These are phyloP conservation scores for Araneus ventricosus DNA, from an alignment of 1,140 invertebrate genomes.

Conservation along the genomic window DNA sequence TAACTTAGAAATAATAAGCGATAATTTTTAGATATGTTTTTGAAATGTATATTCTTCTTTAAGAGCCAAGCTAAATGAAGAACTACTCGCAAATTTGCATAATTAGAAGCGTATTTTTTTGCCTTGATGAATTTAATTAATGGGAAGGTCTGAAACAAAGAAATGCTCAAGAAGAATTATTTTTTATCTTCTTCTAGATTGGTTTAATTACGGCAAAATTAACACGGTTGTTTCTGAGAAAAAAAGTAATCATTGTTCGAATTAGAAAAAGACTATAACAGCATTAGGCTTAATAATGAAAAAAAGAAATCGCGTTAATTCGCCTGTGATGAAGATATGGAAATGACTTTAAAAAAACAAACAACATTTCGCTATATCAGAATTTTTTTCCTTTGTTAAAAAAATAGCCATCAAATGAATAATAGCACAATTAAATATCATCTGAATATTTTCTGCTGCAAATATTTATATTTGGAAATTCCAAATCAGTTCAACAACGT, in stretches of 20 bases:
- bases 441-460: no score
- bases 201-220: constrained; percentile 63
- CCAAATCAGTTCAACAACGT: no score
- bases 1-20: constrained; percentile 41
- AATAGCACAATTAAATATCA: no score
- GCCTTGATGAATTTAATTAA: constrained; percentile 61
- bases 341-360: not conserved
- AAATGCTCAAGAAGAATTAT: not conserved
- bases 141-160: constrained; percentile 33
- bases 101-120: constrained; percentile 60
- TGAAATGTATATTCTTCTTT: constrained; percentile 31
- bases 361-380: not conserved
- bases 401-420: no score
- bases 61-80: not conserved
- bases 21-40: constrained; percentile 49
- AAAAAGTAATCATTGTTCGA: not conserved
- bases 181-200: not conserved
- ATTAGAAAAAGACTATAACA: constrained; percentile 5
- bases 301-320: not conserved
- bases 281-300: not conserved
- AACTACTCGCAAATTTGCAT: constrained; percentile 43
- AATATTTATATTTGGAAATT: no score
- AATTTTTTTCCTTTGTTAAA: no score
- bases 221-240: not conserved
- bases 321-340: not conserved